Conservation (phyloP, 2,888 invertebrate genomes). For the Pilophorus perplexus region DNA sequence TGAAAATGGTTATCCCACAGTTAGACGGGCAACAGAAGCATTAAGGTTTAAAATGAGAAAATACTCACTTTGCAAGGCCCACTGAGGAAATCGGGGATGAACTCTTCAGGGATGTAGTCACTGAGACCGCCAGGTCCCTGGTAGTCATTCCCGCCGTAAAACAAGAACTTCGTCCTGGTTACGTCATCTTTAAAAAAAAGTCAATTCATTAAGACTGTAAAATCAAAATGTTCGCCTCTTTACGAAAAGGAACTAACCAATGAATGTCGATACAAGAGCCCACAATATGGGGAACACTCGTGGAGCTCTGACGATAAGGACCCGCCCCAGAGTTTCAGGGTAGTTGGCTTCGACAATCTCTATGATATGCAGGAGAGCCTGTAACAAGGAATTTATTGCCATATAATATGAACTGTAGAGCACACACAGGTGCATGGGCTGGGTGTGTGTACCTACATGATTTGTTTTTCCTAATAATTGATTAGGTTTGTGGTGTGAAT, state of each 20-base stretch:
- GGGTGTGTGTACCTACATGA: too few species aligned
- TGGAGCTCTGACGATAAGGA: conserved; percentile 86
- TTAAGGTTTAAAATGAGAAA: neutral
- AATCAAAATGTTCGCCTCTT: neutral
- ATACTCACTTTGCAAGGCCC: conserved; percentile 75
- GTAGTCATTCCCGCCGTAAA: conserved; percentile 87
- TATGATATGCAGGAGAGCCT: conserved; percentile 66
- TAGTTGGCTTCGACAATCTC: conserved; percentile 91
- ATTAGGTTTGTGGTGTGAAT: too few species aligned
- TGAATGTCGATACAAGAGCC: conserved; percentile 93
- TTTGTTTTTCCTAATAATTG: too few species aligned
- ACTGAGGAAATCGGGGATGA: conserved; percentile 90
- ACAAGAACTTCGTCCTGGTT: conserved; percentile 86
- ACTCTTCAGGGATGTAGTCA: conserved; percentile 80
- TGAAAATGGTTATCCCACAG: too few species aligned
- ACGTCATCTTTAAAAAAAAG: too few species aligned
- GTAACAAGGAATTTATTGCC: conserved; percentile 39
- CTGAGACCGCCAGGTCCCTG: conserved; percentile 75
- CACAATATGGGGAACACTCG: conserved; percentile 92
- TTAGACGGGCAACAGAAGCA: too few species aligned
- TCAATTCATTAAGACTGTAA: conserved; percentile 29
- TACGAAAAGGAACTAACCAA: conserved; percentile 59
- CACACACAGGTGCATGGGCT: neutral
- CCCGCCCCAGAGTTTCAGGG: conserved; percentile 90
- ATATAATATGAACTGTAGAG: neutral